phyloP scores from a whole-genome alignment of 2,888 invertebrate genomes.

The Sminthurinus aureus region DNA sequence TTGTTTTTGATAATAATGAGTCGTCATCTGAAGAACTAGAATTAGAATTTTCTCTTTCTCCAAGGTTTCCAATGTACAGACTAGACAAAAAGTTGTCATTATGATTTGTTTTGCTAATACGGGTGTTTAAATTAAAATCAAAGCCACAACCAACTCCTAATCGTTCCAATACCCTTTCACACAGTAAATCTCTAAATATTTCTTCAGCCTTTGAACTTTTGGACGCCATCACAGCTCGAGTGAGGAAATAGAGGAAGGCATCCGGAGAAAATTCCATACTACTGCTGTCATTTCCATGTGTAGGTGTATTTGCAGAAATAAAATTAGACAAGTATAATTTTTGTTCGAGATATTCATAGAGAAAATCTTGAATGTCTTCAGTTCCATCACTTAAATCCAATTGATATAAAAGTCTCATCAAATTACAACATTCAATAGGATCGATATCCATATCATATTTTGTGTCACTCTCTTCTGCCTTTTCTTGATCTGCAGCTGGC shows the following conservation, averaged over 20 bases:
- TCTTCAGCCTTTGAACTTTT: neutral
- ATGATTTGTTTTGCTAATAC: neutral
- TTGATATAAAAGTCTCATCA: slow-evolving; percentile 14
- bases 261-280: slow-evolving; percentile 10
- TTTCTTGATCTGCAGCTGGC: neutral
- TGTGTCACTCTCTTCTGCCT: neutral
- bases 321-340: neutral
- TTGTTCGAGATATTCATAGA: slow-evolving; percentile 10
- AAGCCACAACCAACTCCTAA: slow-evolving; percentile 5
- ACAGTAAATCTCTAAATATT: slow-evolving; percentile 13
- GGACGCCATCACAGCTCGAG: neutral
- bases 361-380: slow-evolving; percentile 25
- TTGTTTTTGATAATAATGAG: too few relatives aligned
- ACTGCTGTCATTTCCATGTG: neutral
- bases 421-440: slow-evolving; percentile 21
- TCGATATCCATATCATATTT: neutral
- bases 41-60: neutral
- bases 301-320: neutral
- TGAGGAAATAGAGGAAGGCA: slow-evolving; percentile 27
- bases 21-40: too few relatives aligned
- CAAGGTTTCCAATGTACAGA: neutral
- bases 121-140: neutral
- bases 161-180: slow-evolving; percentile 3
- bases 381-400: neutral
- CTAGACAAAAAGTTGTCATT: neutral